Base-by-base conservation (phyloP, 2,888 invertebrate genomes). In the Ectemnius lituratus region DNA sequence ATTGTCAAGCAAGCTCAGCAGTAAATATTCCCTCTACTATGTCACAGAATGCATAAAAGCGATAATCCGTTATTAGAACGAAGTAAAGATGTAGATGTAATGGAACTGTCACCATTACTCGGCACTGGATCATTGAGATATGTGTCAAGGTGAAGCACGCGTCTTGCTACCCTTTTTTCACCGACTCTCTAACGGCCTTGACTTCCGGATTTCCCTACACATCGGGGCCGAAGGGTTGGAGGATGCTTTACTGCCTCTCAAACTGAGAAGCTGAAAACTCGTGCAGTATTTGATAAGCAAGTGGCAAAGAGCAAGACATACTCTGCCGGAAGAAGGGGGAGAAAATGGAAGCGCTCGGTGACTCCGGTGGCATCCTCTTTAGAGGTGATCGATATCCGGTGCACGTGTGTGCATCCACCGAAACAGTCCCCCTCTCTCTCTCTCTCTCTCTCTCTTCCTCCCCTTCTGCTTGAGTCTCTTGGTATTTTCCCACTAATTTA, bases 361-460 rank as follows among this genome's bases (percentile, higher is more conserved):
- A 67, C 67, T 82, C 75, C 71, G 72, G 70, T 64, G 72, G 73
- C 73, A 81, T 73, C 77, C 81, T 82, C 84, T 86, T 84, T 82
- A 83, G 79, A 27, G 73, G 64, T 76, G 75, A 86, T 87, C 86
- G 84, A 87, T 87, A 86, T 84, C 79, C 79, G 69, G 64, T 70
- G 72, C 79, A 82, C 84, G 80, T 83, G 76, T 76, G 71, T 76
- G 75, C 77, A 74, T 67, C 62, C 75, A 78, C 78, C 45, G 66
- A 72, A 67, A 67, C 52, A 67, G 66, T 71, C 64, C 62, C 20
- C 58, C 75, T 70, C 67, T 11, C 11, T n/a, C 37, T 61, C 23
- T 37, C 14, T 16, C 2, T 3, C 23, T 3, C 3, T 23, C 2
- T 23, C 11, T n/a, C 37, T 61, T 45, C 20, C 14, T 16, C 2